Evolutionary conservation across 2,113 vertebrate genomes (phyloP).

Genomic region (Dasypus novemcinctus): DNA sequence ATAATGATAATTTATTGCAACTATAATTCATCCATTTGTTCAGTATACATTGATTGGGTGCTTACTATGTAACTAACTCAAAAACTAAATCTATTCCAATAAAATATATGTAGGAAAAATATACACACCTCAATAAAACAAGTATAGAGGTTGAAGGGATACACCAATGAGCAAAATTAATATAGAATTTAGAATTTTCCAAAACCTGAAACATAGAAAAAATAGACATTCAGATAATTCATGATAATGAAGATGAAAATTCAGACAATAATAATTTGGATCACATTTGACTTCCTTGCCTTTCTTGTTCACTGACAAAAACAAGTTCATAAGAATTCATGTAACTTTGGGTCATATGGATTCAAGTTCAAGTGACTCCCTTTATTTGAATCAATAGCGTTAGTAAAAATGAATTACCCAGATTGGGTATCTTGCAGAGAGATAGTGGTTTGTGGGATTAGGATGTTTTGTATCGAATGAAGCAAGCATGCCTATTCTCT

Average conservation of each 20-base stretch:
- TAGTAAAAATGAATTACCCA: background rate
- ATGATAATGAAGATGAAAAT: too few relatives aligned
- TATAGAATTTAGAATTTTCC: background rate
- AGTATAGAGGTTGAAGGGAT: background rate
- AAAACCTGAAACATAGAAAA: background rate
- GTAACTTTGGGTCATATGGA: background rate
- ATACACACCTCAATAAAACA: background rate
- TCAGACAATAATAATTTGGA: background rate
- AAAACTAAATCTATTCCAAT: background rate
- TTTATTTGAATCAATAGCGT: background rate
- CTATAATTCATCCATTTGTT: background rate
- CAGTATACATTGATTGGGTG: background rate
- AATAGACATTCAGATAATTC: background rate
- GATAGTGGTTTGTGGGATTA: background rate
- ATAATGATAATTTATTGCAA: background rate
- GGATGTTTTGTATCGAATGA: background rate
- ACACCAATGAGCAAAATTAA: background rate
- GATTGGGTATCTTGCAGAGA: background rate
- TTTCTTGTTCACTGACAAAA: background rate
- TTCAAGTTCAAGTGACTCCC: background rate
- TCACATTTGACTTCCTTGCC: background rate
- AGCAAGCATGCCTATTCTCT: background rate
- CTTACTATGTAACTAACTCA: background rate
- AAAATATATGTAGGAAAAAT: background rate
- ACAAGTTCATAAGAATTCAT: background rate